These are phyloP conservation scores for Agriopis aurantiaria DNA, from an alignment of 2,888 invertebrate species.

Conservation along the genomic window DNA sequence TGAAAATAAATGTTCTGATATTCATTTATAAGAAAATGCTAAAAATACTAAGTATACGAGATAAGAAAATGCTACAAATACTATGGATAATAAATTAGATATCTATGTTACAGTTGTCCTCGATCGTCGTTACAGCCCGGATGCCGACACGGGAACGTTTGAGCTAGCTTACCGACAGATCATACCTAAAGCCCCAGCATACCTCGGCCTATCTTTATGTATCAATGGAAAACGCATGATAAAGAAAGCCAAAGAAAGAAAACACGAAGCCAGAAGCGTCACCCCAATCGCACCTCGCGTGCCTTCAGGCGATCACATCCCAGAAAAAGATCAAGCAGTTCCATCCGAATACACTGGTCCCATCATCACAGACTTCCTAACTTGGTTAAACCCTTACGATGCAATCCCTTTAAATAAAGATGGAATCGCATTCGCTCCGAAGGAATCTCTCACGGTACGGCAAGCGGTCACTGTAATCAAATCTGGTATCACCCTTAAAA, in stretches of 20 bases:
- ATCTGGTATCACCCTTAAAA: constrained; percentile 73
- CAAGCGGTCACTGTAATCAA: constrained; percentile 81
- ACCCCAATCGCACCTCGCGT: constrained; percentile 63
- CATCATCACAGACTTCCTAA: constrained; percentile 89
- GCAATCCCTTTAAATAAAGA: constrained; percentile 72
- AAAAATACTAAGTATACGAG: background rate
- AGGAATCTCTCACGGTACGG: constrained; percentile 80
- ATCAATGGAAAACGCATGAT: constrained; percentile 89
- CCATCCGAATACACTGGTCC: constrained; percentile 87
- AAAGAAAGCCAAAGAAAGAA: constrained; percentile 76
- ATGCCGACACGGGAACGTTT: constrained; percentile 93
- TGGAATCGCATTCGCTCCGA: constrained; percentile 68
- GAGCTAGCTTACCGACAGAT: constrained; percentile 92
- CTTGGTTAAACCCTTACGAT: constrained; percentile 87
- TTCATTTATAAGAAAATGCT: too few species aligned
- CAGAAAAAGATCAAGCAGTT: constrained; percentile 66
- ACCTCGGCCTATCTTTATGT: constrained; percentile 90
- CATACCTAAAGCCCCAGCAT: constrained; percentile 92
- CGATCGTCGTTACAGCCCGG: constrained; percentile 90
- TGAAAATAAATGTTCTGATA: too few species aligned
- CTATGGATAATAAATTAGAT: background rate
- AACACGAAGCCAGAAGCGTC: constrained; percentile 70
- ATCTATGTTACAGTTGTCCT: constrained; percentile 89
- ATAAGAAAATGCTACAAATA: too few species aligned
- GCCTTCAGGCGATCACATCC: constrained; percentile 62